Percentiles rank a stretch among this genome's conserved stretches.
phyloP scores from a whole-genome alignment of 2,888 invertebrate species.

The Scrobipalpa atriplicella region DNA sequence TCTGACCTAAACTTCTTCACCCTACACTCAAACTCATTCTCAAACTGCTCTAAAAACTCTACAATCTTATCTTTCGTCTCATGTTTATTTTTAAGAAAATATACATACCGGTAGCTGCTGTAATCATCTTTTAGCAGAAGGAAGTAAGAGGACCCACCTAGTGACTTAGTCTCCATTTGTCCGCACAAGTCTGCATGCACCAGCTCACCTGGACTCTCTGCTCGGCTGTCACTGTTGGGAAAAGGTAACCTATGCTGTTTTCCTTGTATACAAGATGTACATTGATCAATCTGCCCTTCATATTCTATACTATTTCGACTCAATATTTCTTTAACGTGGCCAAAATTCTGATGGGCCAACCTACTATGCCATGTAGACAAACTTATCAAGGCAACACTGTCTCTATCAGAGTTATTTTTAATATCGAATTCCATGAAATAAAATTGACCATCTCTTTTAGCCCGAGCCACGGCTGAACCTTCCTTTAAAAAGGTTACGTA shows the following conservation, averaged over 20 bases:
- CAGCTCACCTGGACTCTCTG: constrained; percentile 17
- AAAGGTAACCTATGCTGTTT: constrained; percentile 27
- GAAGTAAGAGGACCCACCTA: constrained; percentile 31
- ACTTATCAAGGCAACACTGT: constrained; percentile 10
- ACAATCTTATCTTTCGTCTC: constrained; percentile 19
- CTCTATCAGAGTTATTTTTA: constrained; percentile 1
- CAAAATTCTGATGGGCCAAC: constrained; percentile 30
- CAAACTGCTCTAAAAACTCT: constrained; percentile 23
- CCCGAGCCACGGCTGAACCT: neutral
- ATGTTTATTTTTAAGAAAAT: constrained; percentile 31
- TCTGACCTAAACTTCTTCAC: constrained; percentile 25
- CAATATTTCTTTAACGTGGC: constrained; percentile 27
- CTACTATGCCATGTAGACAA: constrained; percentile 26
- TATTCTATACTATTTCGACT: constrained; percentile 26
- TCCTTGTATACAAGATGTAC: constrained; percentile 24
- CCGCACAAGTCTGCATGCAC: constrained; percentile 29
- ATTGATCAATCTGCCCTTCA: constrained; percentile 22
- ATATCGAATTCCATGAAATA: constrained; percentile 14
- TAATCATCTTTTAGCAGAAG: constrained; percentile 33
- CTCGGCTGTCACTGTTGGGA: constrained; percentile 16
- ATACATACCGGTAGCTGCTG: constrained; percentile 31
- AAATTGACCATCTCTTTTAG: neutral
- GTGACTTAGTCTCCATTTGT: constrained; percentile 18
- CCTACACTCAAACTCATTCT: constrained; percentile 25
- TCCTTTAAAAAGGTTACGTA: neutral